Percentiles rank a stretch among this genome's conserved stretches.
phyloP scores from a whole-genome alignment of 2,797 vertebrate genomes.

The Sebastes glaucus region DNA sequence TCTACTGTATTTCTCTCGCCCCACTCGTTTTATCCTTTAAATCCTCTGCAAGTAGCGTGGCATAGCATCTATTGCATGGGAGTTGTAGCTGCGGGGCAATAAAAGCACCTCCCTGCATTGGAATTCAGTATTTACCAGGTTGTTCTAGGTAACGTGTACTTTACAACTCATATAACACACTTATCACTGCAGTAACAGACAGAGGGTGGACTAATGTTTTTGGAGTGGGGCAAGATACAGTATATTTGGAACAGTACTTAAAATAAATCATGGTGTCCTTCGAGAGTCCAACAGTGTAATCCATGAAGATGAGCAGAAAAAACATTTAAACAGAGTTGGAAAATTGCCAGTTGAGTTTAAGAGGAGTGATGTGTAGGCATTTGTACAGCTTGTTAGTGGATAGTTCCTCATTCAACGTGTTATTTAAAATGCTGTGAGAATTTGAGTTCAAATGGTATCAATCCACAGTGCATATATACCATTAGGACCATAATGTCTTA shows the following conservation, averaged over 20 bases:
- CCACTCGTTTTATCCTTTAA: conserved; percentile 61
- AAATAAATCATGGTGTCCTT: background rate
- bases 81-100: conserved; percentile 42
- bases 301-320: conserved; percentile 8
- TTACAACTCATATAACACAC: conserved; percentile 46
- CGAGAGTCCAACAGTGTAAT: conserved; percentile 2
- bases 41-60: conserved; percentile 52
- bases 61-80: conserved; percentile 49
- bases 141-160: conserved; percentile 41
- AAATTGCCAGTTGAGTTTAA: conserved; percentile 9
- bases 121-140: conserved; percentile 60
- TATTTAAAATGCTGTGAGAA: conserved; percentile 11
- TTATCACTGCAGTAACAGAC: conserved; percentile 8
- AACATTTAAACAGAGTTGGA: conserved; percentile 14
- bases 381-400: conserved; percentile 18
- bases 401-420: conserved; percentile 9
- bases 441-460: conserved; percentile 12
- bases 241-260: background rate
- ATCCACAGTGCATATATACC: background rate
- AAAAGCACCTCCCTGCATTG: conserved; percentile 40
- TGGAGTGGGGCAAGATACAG: background rate
- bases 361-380: conserved; percentile 5
- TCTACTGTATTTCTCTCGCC: conserved; percentile 27
- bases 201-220: background rate
- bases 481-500: conserved; percentile 7